phyloP scores from a whole-genome alignment of 2,113 vertebrate species.

The Petroica traversi region DNA sequence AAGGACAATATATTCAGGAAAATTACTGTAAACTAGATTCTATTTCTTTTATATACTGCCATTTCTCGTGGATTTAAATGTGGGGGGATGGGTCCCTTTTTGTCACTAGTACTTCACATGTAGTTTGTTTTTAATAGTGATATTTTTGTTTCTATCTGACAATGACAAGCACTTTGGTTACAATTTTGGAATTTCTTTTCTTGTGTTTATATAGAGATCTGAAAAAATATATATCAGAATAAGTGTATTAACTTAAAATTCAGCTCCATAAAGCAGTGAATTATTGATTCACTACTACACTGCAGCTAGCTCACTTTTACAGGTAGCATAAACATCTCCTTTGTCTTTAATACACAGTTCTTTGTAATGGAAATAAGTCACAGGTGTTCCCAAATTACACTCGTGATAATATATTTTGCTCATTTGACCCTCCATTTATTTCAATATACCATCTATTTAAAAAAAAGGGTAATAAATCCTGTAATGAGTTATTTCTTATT shows the following conservation, averaged over 20 bases:
- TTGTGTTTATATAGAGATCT: background rate
- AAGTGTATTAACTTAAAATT: background rate
- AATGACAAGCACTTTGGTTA: background rate
- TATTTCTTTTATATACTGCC: background rate
- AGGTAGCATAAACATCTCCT: background rate
- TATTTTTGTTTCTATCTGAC: background rate
- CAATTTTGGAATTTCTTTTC: background rate
- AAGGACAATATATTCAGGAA: conserved; percentile 1
- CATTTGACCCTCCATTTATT: background rate
- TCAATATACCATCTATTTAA: background rate
- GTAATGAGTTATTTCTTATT: background rate
- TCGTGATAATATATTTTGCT: background rate
- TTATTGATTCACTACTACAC: background rate
- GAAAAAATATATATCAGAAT: background rate
- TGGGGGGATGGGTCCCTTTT: background rate
- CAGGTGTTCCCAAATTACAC: background rate
- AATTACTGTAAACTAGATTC: conserved; percentile 9
- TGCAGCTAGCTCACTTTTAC: background rate
- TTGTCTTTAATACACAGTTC: background rate
- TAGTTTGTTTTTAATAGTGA: background rate
- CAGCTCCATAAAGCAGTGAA: background rate
- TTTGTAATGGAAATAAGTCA: background rate
- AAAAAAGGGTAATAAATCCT: background rate
- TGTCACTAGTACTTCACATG: background rate
- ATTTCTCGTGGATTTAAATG: background rate